These are phyloP conservation scores for Drosophila nr. fundita DNA, from an alignment of 2,888 invertebrate genomes.

Conservation along the genomic window DNA sequence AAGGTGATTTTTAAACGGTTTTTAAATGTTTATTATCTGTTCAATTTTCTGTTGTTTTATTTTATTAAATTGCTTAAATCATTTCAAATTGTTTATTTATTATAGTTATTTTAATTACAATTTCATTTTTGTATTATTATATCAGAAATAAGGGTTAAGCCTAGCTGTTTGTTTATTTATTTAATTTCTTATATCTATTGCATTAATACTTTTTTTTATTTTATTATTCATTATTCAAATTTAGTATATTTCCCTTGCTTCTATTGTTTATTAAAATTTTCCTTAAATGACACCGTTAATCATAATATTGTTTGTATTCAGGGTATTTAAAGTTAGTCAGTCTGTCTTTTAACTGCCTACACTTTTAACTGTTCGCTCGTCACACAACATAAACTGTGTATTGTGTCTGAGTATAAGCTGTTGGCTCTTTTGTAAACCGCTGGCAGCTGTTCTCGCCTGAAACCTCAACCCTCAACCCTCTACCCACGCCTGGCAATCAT, in stretches of 20 bases:
- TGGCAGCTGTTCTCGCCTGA: constrained; percentile 33
- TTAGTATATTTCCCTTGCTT: rapidly evolving
- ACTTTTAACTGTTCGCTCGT: constrained; percentile 40
- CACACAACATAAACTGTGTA: constrained; percentile 58
- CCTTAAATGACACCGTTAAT: neutral
- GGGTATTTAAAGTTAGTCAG: constrained; percentile 12
- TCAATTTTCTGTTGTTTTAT: rapidly evolving
- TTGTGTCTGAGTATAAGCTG: constrained; percentile 57
- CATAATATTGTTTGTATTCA: neutral
- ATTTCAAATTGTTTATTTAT: neutral
- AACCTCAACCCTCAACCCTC: too few relatives aligned
- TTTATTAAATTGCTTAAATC: neutral
- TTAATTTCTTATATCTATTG: neutral
- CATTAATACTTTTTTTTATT: neutral
- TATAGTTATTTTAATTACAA: neutral
- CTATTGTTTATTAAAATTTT: neutral
- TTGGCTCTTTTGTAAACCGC: constrained; percentile 65
- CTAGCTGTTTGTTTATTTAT: neutral
- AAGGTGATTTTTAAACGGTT: neutral
- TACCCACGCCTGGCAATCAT: constrained; percentile 28
- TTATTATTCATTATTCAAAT: neutral
- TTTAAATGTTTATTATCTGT: neutral
- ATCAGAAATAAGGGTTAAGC: neutral
- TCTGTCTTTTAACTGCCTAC: constrained; percentile 7
- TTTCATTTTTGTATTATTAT: neutral